Percentiles rank a stretch among this genome's conserved stretches.
Conservation (phyloP, 2,888 invertebrate species). For the Pteria penguin region DNA sequence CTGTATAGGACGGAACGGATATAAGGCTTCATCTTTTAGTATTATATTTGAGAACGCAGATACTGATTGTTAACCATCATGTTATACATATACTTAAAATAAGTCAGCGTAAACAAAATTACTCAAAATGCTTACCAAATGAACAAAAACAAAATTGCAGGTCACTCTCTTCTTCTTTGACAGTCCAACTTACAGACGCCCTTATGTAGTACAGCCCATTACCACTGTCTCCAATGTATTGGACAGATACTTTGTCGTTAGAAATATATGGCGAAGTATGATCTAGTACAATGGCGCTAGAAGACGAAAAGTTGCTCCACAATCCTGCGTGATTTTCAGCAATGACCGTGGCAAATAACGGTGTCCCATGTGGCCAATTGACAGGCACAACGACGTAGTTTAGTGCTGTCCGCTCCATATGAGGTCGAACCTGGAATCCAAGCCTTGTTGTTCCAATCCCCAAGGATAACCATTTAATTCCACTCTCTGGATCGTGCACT, state of each 20-base stretch:
- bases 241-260: background rate
- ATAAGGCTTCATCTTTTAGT: too few relatives aligned
- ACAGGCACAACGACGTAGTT: constrained; percentile 33
- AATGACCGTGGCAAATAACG: constrained; percentile 47
- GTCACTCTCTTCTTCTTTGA: constrained; percentile 7
- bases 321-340: constrained; percentile 58
- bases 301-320: constrained; percentile 39
- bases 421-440: constrained; percentile 49
- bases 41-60: too few relatives aligned
- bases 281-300: constrained; percentile 44
- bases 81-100: too few relatives aligned
- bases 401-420: constrained; percentile 26
- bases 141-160: constrained; percentile 10
- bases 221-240: background rate
- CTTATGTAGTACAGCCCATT: background rate
- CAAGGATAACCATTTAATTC: constrained; percentile 27
- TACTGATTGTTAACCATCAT: too few relatives aligned
- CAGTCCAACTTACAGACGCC: constrained; percentile 1
- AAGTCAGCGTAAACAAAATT: too few relatives aligned
- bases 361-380: constrained; percentile 45
- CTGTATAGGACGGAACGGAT: too few relatives aligned
- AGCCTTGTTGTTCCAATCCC: constrained; percentile 51
- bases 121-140: constrained; percentile 25
- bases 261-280: constrained; percentile 50
- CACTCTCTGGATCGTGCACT: constrained; percentile 45